Conservation (phyloP, 2,113 vertebrate genomes). For the Periophthalmodon schlosseri region DNA sequence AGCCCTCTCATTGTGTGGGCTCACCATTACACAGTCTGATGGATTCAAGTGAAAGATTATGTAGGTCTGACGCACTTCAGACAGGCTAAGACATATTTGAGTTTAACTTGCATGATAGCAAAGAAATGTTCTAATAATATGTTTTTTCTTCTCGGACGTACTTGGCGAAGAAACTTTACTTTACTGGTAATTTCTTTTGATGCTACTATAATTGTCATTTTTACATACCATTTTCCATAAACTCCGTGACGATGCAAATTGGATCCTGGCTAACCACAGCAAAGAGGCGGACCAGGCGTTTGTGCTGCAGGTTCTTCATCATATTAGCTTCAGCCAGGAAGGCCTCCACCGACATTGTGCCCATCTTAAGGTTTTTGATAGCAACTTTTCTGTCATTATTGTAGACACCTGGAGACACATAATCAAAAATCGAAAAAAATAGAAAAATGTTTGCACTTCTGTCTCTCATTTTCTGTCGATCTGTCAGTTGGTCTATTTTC, state of each 20-base stretch:
- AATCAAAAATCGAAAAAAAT: neutral
- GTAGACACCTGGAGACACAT: conserved; percentile 80
- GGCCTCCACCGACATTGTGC: conserved; percentile 92
- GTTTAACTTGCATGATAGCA: conserved; percentile 15
- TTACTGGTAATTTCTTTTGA: conserved; percentile 4
- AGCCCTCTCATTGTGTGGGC: conserved; percentile 17
- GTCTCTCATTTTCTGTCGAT: neutral
- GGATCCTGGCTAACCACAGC: conserved; percentile 96
- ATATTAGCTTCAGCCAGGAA: conserved; percentile 97
- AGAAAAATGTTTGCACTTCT: neutral
- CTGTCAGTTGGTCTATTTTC: neutral
- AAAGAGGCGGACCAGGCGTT: conserved; percentile 88
- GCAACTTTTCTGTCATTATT: conserved; percentile 91
- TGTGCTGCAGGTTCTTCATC: conserved; percentile 95
- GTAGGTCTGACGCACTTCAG: conserved; percentile 17
- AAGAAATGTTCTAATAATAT: neutral
- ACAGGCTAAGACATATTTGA: conserved; percentile 48
- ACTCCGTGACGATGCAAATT: conserved; percentile 97
- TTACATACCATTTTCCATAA: conserved; percentile 93
- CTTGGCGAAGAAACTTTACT: neutral
- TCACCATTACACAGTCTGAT: conserved; percentile 10
- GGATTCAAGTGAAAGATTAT: conserved; percentile 22
- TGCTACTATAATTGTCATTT: neutral
- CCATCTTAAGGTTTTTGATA: conserved; percentile 92
- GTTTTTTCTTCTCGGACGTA: conserved; percentile 21